Evolutionary conservation across 2,888 invertebrate species (phyloP).

Genomic region (Leptinotarsa tumamoca): DNA sequence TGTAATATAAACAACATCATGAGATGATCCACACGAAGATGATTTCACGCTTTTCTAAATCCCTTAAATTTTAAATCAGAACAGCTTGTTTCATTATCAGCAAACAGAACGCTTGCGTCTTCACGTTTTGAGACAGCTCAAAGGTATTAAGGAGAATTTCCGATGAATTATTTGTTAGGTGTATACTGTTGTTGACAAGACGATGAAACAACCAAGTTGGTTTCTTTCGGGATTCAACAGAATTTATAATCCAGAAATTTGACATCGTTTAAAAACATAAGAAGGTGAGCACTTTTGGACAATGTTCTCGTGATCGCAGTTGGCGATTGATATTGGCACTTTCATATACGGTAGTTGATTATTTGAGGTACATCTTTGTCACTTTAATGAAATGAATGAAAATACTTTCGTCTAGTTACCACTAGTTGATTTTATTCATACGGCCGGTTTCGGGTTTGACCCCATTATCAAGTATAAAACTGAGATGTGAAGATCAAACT

Average conservation of each 20-base stretch:
- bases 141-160: conserved; percentile 49
- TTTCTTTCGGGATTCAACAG: conserved; percentile 29
- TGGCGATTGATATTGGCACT: neutral
- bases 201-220: conserved; percentile 41
- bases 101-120: conserved; percentile 27
- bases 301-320: neutral
- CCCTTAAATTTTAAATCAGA: conserved; percentile 28
- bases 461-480: no score
- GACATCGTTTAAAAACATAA: conserved; percentile 33
- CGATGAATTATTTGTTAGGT: conserved; percentile 50
- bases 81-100: conserved; percentile 29
- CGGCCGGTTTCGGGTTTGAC: no score
- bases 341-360: no score
- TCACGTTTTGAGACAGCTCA: conserved; percentile 46
- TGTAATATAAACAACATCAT: neutral
- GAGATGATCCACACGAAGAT: neutral
- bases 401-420: no score
- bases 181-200: conserved; percentile 48
- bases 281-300: neutral
- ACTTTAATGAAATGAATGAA: no score
- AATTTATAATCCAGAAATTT: conserved; percentile 38
- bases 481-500: no score
- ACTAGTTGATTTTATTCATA: no score
- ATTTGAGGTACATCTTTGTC: no score
- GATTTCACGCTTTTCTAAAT: conserved; percentile 12